Evolutionary conservation across 2,797 vertebrate genomes (phyloP).

Genomic region (Enteromius afrohamiltoni): DNA sequence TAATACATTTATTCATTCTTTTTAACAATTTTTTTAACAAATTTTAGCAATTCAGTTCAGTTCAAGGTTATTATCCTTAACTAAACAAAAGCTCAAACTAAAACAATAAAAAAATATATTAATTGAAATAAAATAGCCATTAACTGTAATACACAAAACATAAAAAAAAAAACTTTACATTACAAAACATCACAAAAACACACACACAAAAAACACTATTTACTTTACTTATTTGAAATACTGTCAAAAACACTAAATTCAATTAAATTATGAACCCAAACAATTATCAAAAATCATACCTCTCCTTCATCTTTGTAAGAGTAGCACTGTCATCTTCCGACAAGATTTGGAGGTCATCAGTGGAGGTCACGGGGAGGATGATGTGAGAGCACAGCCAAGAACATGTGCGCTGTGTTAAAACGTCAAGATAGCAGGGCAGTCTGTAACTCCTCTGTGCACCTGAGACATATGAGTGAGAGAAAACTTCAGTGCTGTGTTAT

Average conservation of each 20-base stretch:
- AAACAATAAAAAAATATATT: neutral
- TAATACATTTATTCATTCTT: neutral
- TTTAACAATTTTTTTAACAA: too few species aligned
- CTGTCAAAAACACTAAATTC: neutral
- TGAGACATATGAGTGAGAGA: neutral
- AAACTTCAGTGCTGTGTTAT: neutral
- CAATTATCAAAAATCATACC: constrained; percentile 23
- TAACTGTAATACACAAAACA: neutral
- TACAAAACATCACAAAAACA: neutral
- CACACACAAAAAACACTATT: too few species aligned
- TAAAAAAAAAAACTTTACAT: neutral
- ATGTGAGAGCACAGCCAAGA: constrained; percentile 46
- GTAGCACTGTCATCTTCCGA: neutral
- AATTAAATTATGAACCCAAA: neutral
- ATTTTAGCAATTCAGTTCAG: too few species aligned
- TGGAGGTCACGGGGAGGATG: constrained; percentile 42
- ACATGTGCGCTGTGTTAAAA: neutral
- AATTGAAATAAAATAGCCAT: neutral
- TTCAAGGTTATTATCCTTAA: too few species aligned
- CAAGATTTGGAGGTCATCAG: constrained; percentile 19
- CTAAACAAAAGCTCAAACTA: too few species aligned
- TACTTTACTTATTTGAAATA: neutral
- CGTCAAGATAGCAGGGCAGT: constrained; percentile 52
- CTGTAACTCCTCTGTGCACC: constrained; percentile 26
- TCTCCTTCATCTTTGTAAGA: constrained; percentile 28